phyloP scores from a whole-genome alignment of 2,797 vertebrate species.

The Cyclura pinguis region DNA sequence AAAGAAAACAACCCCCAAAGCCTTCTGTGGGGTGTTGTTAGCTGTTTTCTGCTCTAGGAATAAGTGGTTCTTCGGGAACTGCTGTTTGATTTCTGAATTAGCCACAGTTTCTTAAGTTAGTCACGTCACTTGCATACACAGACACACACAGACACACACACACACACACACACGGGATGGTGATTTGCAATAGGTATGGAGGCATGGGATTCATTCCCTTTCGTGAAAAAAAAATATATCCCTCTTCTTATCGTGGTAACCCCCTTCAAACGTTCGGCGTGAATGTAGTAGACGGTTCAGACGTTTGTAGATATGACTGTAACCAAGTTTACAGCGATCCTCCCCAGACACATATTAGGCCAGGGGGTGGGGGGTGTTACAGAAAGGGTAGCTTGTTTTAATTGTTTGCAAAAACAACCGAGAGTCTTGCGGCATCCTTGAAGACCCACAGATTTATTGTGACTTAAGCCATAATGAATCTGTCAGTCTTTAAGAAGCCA shows the following conservation, averaged over 20 bases:
- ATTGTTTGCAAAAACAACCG: neutral
- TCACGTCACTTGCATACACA: too few species aligned
- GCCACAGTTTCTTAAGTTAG: neutral
- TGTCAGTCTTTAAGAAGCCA: neutral
- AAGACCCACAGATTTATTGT: neutral
- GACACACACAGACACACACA: too few species aligned
- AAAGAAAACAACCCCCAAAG: neutral
- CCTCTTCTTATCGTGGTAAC: neutral
- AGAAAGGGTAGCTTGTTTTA: neutral
- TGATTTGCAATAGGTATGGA: neutral
- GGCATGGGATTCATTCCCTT: neutral
- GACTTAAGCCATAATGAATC: slow-evolving; percentile 8
- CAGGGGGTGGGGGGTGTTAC: too few species aligned
- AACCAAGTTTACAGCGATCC: neutral
- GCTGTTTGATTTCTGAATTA: neutral
- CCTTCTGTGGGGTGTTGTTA: too few species aligned
- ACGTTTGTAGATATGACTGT: neutral
- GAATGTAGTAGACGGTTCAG: neutral
- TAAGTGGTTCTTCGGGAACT: neutral
- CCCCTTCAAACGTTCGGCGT: neutral
- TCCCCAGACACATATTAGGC: neutral
- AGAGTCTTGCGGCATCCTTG: neutral
- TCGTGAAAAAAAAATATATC: neutral
- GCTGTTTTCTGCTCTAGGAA: neutral
- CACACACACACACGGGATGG: too few species aligned